phyloP scores from a whole-genome alignment of 2,113 vertebrate species.

The Tupaia chinensis region DNA sequence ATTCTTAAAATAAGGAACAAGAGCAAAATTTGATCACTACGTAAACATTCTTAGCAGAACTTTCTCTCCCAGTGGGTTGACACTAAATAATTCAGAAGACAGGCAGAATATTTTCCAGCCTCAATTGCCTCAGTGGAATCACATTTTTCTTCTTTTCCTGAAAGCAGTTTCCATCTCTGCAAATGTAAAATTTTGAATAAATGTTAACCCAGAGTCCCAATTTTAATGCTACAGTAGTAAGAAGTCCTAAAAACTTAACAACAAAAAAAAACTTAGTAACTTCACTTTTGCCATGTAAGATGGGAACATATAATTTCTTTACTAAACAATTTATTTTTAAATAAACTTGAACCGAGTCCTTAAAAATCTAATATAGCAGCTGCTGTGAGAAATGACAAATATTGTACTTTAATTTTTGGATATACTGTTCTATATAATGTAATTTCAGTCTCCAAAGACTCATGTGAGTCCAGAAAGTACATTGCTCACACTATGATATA shows the following conservation, averaged over 20 bases:
- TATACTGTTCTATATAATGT: conserved; percentile 57
- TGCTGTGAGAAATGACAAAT: conserved; percentile 55
- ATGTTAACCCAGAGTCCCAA: background rate
- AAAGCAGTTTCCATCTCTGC: background rate
- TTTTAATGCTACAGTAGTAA: background rate
- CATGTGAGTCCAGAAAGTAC: conserved; percentile 12
- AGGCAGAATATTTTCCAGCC: background rate
- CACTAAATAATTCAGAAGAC: conserved; percentile 30
- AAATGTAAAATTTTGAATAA: conserved; percentile 48
- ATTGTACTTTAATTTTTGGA: conserved; percentile 71
- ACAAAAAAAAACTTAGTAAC: background rate
- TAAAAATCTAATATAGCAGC: conserved; percentile 61
- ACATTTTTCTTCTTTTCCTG: conserved; percentile 58
- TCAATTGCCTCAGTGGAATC: background rate
- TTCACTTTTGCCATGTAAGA: conserved; percentile 44
- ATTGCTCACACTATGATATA: conserved; percentile 44
- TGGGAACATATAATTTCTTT: conserved; percentile 24
- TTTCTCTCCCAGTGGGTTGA: background rate
- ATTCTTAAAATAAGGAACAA: conserved; percentile 3
- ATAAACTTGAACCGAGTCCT: conserved; percentile 54
- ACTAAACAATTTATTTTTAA: conserved; percentile 52
- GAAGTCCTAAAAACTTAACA: conserved; percentile 11
- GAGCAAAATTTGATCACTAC: background rate
- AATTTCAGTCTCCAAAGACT: conserved; percentile 69
- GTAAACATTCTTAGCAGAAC: background rate